A percentile compares a stretch with the other conserved stretches of the same genome.
Conservation (phyloP, 1,140 invertebrate species). For the Nephila pilipes region DNA sequence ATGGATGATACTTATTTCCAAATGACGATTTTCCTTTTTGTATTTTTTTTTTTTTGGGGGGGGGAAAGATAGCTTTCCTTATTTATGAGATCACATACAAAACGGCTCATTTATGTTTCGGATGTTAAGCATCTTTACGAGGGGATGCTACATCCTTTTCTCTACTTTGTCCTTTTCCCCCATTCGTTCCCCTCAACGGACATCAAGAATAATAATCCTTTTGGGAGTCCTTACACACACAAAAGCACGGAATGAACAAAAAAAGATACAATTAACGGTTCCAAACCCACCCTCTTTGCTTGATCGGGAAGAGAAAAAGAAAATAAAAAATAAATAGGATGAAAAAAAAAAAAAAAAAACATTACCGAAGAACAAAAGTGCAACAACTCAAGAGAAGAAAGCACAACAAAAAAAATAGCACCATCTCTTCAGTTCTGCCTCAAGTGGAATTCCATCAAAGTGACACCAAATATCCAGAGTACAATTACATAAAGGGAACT, state of each 20-base stretch:
- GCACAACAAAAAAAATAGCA: background rate
- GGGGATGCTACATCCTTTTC: background rate
- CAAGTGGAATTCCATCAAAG: slow-evolving; percentile 59
- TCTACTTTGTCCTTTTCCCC: slow-evolving; percentile 10
- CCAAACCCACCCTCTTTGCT: slow-evolving; percentile 5
- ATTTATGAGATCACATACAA: slow-evolving; percentile 61
- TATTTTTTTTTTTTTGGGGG: too few species aligned
- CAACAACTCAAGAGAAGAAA: slow-evolving; percentile 28
- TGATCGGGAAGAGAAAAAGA: background rate
- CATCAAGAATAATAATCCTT: slow-evolving; percentile 70
- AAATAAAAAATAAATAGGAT: background rate
- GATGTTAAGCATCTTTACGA: slow-evolving; percentile 32
- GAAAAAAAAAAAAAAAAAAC: background rate
- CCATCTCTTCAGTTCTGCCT: background rate
- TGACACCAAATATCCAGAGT: slow-evolving; percentile 70
- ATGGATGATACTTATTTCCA: background rate
- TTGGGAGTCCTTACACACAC: slow-evolving; percentile 46
- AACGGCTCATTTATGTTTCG: slow-evolving; percentile 61
- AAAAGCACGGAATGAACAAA: slow-evolving; percentile 24
- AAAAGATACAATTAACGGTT: slow-evolving; percentile 71
- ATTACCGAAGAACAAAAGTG: slow-evolving; percentile 51
- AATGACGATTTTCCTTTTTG: background rate
- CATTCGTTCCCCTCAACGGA: background rate
- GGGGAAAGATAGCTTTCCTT: background rate
- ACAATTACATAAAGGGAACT: slow-evolving; percentile 45